Evolutionary conservation across 2,888 invertebrate genomes (phyloP), one percentile per base, ranked within the genome.

Genomic region (Crematogaster levior): DNA sequence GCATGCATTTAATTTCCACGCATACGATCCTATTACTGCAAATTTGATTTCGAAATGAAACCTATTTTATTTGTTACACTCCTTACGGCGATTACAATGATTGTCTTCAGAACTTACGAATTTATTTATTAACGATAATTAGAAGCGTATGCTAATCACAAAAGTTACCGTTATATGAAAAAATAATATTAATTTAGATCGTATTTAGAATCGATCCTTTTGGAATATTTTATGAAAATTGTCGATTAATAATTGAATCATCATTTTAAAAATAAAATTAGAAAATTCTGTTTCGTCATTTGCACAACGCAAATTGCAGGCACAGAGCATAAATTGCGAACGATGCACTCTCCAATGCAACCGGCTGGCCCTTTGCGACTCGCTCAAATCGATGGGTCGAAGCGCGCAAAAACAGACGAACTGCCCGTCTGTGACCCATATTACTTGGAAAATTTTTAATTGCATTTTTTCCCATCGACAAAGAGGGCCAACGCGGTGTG

Each of bases 371-470:
- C 81, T 82, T 81, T 73, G 82, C 81, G 46, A 65, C n/a, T n/a
- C 77, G 53, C 48, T 61, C 74, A 72, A 82, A 85, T 84, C 75
- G 70, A 75, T 65, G 72, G 72, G 63, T 70, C 63, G 77, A 74
- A 73, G 51, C 61, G 72, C 51, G 63, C 21, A 61, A 70, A 70
- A 79, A 70, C 65, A 75, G 37, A 51, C 66, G 40, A 53, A n/a
- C 75, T 48, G 15, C 51, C 51, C 37, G 56, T 61, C 85, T 84
- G 80, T 88, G 88, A 87, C 88, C 88, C 84, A 88, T 89, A 89
- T 89, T 86, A 90, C 77, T 70, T 66, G 70, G 58, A 60, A 85
- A 89, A 90, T 89, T 89, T 90, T 89, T 89, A 89, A 90, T 90
- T 90, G 90, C 84, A 84, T 89, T 90, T 90, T 79, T 89, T 90